Evolutionary conservation across 2,797 vertebrate genomes (phyloP).

Genomic region (Ciconia nigra): DNA sequence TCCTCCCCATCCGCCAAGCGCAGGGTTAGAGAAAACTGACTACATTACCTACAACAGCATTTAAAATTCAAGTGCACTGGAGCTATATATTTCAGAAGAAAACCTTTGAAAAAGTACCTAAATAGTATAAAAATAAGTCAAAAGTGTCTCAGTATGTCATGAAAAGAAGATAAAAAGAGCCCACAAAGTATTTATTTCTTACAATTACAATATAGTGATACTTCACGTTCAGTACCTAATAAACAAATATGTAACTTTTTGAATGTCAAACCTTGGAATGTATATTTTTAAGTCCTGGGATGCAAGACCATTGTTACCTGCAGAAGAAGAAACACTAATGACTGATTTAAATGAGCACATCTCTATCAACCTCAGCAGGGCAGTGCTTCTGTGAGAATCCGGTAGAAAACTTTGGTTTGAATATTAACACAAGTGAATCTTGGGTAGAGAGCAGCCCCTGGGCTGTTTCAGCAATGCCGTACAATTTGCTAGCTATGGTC

Average conservation of each 20-base stretch:
- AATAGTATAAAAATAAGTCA: not conserved
- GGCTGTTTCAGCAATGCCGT: not conserved
- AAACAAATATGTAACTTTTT: not conserved
- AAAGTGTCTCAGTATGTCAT: not conserved
- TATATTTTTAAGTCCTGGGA: not conserved
- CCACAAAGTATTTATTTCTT: not conserved
- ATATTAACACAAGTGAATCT: not conserved
- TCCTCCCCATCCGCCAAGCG: not conserved
- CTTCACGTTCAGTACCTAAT: not conserved
- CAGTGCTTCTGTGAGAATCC: not conserved
- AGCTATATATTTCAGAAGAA: not conserved
- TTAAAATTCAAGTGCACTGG: not conserved
- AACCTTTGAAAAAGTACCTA: not conserved
- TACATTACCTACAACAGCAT: fast-evolving
- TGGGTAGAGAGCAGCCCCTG: not conserved
- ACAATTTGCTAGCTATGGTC: not conserved
- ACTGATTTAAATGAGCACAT: not conserved
- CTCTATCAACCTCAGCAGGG: not conserved
- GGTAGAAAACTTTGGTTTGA: not conserved
- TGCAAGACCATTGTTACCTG: not conserved
- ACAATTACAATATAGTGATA: not conserved
- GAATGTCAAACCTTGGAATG: not conserved
- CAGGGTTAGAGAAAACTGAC: not conserved
- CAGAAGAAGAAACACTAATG: not conserved
- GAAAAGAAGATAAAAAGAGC: not conserved